A percentile compares a stretch with the other conserved stretches of the same genome.
Conservation (phyloP, 2,888 invertebrate species). For the Caenorhabditis sp. region DNA sequence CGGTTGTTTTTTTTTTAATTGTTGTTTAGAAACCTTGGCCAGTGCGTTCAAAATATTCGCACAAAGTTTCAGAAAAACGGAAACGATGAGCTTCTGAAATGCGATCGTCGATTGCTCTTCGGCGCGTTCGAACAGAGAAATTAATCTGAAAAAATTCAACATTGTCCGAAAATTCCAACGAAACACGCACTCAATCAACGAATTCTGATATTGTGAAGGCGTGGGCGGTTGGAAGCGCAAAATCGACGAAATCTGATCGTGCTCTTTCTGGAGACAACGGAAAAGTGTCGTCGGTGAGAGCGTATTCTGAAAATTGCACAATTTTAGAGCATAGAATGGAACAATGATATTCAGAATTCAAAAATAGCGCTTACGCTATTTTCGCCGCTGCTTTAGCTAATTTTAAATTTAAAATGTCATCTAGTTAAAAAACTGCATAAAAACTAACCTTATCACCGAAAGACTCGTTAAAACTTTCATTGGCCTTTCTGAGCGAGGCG, state of each 20-base stretch:
- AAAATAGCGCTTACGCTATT: too few species aligned
- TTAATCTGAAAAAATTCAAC: constrained; percentile 20
- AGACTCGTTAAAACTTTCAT: constrained; percentile 48
- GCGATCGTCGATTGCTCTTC: constrained; percentile 28
- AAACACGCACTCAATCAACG: constrained; percentile 48
- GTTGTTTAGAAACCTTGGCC: constrained; percentile 24
- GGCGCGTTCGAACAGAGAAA: constrained; percentile 25
- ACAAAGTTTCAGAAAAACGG: constrained; percentile 41
- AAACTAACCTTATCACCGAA: constrained; percentile 36
- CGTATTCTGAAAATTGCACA: constrained; percentile 6
- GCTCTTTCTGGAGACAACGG: constrained; percentile 34
- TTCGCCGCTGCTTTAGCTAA: too few species aligned
- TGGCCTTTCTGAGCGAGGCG: constrained; percentile 21
- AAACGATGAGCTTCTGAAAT: constrained; percentile 24
- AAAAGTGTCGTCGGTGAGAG: constrained; percentile 26
- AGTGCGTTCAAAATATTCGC: constrained; percentile 33
- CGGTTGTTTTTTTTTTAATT: background rate
- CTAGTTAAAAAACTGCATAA: background rate
- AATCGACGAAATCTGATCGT: constrained; percentile 33
- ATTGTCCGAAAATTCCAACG: background rate
- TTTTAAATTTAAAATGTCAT: too few species aligned
- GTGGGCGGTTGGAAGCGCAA: constrained; percentile 30
- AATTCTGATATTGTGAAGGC: constrained; percentile 40
- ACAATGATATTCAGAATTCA: background rate
- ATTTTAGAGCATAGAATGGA: too few species aligned